Evolutionary conservation across 2,113 vertebrate species (phyloP).

Genomic region (Eleginops maclovinus): DNA sequence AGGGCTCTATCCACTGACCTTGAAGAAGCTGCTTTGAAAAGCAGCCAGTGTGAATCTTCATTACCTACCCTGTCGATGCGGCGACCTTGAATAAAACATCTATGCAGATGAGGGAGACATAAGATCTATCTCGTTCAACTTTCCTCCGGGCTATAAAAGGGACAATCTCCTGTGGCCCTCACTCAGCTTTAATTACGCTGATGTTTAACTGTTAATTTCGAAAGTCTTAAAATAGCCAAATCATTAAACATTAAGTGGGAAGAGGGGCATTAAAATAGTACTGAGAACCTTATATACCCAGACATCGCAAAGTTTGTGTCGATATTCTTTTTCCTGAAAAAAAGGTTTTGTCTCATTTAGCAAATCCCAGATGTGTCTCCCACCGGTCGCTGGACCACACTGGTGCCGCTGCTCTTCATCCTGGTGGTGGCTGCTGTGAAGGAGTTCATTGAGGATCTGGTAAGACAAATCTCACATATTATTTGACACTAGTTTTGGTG

Average conservation of each 20-base stretch:
- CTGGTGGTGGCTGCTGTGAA: conserved; percentile 97
- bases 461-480: conserved; percentile 77
- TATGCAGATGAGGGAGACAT: conserved; percentile 63
- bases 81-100: conserved; percentile 80
- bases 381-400: conserved; percentile 96
- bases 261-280: background rate
- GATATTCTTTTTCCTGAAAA: too few species aligned
- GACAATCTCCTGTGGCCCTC: conserved; percentile 13
- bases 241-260: conserved; percentile 18
- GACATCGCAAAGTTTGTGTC: too few species aligned
- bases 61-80: conserved; percentile 71
- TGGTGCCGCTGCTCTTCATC: conserved; percentile 98
- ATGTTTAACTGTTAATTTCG: conserved; percentile 37
- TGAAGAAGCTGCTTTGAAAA: conserved; percentile 71
- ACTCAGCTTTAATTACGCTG: conserved; percentile 37
- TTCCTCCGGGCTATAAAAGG: conserved; percentile 30
- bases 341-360: too few species aligned
- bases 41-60: conserved; percentile 77
- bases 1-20: conserved; percentile 61
- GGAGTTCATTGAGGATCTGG: conserved; percentile 98
- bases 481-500: background rate
- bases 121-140: conserved; percentile 54
- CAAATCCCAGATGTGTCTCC: conserved; percentile 99
- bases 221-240: conserved; percentile 27
- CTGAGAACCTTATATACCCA: too few species aligned